These are phyloP conservation scores for Tympanuchus pallidicinctus DNA, from an alignment of 2,113 vertebrate genomes.

Conservation along the genomic window DNA sequence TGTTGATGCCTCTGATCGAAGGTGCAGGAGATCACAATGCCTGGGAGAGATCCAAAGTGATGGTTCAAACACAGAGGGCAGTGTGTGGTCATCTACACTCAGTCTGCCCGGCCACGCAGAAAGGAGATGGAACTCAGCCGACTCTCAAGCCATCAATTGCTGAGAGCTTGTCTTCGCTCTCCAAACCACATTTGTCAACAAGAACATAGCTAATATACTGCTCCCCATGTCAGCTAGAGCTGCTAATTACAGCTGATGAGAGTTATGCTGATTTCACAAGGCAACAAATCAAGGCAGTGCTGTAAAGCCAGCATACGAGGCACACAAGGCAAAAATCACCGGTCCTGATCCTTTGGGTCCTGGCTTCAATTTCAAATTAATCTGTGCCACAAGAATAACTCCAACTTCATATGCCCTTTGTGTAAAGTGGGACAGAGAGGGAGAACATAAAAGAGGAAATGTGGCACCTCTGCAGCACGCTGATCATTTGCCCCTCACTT, in stretches of 20 bases:
- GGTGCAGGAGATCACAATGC: accelerated
- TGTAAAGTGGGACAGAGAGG: background rate
- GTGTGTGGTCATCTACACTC: accelerated
- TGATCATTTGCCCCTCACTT: background rate
- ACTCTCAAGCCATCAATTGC: background rate
- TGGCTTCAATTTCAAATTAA: background rate
- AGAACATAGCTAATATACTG: accelerated
- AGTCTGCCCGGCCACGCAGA: background rate
- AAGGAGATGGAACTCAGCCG: background rate
- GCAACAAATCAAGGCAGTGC: background rate
- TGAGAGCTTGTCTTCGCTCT: background rate
- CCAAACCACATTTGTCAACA: background rate
- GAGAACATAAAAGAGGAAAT: background rate
- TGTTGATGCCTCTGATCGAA: background rate
- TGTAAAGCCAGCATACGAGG: background rate
- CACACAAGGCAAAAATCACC: background rate
- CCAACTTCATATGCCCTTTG: background rate
- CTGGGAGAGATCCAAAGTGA: background rate
- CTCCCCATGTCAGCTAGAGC: background rate
- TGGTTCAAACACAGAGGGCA: background rate
- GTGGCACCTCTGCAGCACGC: background rate
- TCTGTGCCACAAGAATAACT: background rate
- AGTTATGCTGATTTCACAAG: background rate
- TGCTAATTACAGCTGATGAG: background rate
- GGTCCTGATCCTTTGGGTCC: background rate